Evolutionary conservation across 2,113 vertebrate species (phyloP).

Genomic region (Eclectus roratus): DNA sequence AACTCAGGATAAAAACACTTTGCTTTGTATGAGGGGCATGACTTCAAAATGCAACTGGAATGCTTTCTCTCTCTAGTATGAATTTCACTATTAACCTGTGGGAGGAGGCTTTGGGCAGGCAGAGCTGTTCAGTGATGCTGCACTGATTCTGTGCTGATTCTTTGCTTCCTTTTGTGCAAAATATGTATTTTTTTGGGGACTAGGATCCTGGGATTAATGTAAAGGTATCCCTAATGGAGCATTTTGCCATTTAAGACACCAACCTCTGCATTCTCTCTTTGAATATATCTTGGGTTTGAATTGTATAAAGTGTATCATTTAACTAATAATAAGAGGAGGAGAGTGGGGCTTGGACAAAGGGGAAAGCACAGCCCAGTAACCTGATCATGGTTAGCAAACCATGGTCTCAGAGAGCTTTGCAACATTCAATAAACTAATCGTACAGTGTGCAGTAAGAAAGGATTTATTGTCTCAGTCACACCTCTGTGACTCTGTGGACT

Average conservation of each 20-base stretch:
- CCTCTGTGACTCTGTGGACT: not conserved
- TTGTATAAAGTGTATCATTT: not conserved
- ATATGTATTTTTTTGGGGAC: fast-evolving
- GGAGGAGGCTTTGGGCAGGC: not conserved
- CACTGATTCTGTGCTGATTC: not conserved
- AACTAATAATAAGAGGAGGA: not conserved
- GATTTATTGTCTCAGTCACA: not conserved
- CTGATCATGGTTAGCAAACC: not conserved
- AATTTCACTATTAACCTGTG: not conserved
- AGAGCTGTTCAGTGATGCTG: not conserved
- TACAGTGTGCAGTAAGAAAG: not conserved
- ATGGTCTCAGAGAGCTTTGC: not conserved
- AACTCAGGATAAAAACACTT: not conserved
- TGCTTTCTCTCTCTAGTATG: not conserved
- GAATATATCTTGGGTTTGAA: not conserved
- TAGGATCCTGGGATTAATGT: not conserved
- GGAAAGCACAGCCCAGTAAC: not conserved
- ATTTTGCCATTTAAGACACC: not conserved
- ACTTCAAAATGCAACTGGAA: not conserved
- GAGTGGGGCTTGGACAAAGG: not conserved
- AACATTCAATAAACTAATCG: not conserved
- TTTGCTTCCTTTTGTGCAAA: not conserved
- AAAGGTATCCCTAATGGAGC: not conserved
- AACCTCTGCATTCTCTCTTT: not conserved
- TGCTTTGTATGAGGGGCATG: not conserved